These are phyloP conservation scores for Rhaphigaster nebulosa DNA, from an alignment of 2,888 invertebrate species.

Conservation along the genomic window DNA sequence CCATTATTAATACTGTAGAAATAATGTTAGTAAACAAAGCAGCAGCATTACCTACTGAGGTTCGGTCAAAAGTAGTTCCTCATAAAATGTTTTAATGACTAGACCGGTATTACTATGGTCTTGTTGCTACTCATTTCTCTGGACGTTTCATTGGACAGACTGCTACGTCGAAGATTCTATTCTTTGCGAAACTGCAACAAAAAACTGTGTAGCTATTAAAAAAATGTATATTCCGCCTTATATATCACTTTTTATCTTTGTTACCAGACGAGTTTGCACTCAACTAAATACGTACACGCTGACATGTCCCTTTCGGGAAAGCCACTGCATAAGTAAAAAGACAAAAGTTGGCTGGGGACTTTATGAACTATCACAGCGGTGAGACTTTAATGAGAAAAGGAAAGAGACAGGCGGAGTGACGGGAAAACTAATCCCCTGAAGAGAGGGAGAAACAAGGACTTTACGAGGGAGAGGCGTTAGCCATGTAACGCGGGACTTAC, in stretches of 20 bases:
- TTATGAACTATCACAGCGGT: constrained; percentile 32
- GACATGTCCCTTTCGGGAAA: background rate
- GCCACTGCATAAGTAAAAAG: constrained; percentile 39
- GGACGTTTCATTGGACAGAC: too few species aligned
- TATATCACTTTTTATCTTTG: background rate
- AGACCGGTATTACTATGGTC: too few species aligned
- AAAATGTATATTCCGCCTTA: background rate
- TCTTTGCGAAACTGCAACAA: background rate
- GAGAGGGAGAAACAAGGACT: background rate
- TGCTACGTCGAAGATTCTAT: too few species aligned
- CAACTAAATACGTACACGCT: background rate
- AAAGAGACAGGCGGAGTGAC: constrained; percentile 37
- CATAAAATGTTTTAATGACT: too few species aligned
- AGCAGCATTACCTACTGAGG: too few species aligned
- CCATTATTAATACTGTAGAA: too few species aligned
- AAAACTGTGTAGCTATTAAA: background rate
- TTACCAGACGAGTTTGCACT: background rate
- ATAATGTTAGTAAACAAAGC: too few species aligned
- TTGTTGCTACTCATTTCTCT: too few species aligned
- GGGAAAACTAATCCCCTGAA: constrained; percentile 11
- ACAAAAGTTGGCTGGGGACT: background rate
- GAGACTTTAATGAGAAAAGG: constrained; percentile 38
- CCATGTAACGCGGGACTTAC: constrained; percentile 4
- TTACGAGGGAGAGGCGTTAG: background rate
- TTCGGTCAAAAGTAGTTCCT: too few species aligned